Conservation (phyloP, 1,140 invertebrate genomes). For the Elysia chlorotica region DNA sequence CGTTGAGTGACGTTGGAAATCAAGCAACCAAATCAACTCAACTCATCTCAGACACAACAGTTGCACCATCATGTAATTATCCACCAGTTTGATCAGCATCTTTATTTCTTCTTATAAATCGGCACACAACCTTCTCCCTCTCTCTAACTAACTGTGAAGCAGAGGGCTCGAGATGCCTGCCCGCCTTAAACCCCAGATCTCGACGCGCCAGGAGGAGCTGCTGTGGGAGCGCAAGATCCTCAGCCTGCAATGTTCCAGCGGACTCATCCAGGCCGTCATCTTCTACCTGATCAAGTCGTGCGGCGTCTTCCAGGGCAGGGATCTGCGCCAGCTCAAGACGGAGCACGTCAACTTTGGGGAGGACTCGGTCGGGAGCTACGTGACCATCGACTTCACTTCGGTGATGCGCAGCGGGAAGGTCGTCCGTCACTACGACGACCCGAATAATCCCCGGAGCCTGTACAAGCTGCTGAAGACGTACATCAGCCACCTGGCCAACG, state of each 20-base stretch:
- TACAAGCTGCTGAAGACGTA: constrained; percentile 20
- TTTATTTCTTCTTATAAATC: no score
- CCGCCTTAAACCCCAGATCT: neutral
- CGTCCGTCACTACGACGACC: constrained; percentile 11
- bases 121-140: no score
- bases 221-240: constrained; percentile 6
- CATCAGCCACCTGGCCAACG: constrained; percentile 13
- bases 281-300: constrained; percentile 24
- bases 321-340: constrained; percentile 2
- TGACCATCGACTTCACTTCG: neutral
- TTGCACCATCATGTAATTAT: no score
- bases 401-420: neutral
- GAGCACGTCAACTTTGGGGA: constrained; percentile 13
- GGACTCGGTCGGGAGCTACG: constrained; percentile 7
- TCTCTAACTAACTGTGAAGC: no score
- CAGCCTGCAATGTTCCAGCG: constrained; percentile 1
- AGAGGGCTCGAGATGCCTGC: no score
- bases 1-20: no score
- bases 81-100: no score
- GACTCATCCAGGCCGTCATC: constrained; percentile 16
- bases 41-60: no score
- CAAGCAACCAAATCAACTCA: no score
- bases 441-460: constrained; percentile 9
- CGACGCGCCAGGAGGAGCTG: constrained; percentile 1
- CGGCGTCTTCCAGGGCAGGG: constrained; percentile 9